Percentiles rank a stretch among this genome's conserved stretches.
Evolutionary conservation across 2,797 vertebrate species (phyloP).

Genomic region (Pseudochaenichthys georgianus): DNA sequence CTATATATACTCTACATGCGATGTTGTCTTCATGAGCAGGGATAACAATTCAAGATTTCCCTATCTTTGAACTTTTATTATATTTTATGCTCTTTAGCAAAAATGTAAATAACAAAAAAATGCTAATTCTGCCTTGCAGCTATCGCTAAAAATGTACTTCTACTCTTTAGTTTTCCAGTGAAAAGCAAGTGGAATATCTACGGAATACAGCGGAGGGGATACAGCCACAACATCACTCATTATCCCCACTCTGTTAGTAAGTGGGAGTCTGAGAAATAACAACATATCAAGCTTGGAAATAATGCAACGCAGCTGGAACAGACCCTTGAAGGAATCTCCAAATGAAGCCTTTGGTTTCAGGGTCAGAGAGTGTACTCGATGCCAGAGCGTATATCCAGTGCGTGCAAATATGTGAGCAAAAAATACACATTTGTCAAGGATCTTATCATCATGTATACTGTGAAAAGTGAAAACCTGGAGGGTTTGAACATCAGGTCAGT

Average conservation of each 20-base stretch:
- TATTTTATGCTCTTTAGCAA: background rate
- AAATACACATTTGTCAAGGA: conserved; percentile 10
- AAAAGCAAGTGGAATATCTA: background rate
- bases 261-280: conserved; percentile 54
- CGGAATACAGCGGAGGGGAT: background rate
- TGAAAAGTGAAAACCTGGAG: background rate
- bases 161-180: background rate
- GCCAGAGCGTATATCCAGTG: background rate
- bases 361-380: conserved; percentile 50
- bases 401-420: background rate
- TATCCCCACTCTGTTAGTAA: conserved; percentile 29
- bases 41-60: no score
- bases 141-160: background rate
- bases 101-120: background rate
- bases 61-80: background rate
- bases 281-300: conserved; percentile 38
- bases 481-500: conserved; percentile 22
- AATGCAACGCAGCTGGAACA: conserved; percentile 45
- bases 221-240: conserved; percentile 28
- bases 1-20: no score
- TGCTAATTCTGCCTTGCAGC: background rate
- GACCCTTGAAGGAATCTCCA: conserved; percentile 29
- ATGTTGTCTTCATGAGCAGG: no score
- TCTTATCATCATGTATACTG: conserved; percentile 1
- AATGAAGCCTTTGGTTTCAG: conserved; percentile 50